Conservation (phyloP, 1,140 invertebrate species). For the Heliconius melpomene region DNA sequence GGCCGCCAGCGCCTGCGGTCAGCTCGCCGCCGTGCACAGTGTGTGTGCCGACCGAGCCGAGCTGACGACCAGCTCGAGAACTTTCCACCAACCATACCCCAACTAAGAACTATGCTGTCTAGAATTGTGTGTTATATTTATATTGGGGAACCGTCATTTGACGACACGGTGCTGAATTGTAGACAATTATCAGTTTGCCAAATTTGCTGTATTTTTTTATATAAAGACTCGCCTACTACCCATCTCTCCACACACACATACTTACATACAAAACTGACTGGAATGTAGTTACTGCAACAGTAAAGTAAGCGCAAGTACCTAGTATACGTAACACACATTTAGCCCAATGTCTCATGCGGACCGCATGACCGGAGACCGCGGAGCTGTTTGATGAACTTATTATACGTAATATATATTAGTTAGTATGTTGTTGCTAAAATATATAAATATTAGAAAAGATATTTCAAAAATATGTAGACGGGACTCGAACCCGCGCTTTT, state of each 20-base stretch:
- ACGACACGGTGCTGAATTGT: too few species aligned
- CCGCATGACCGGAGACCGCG: background rate
- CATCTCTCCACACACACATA: too few species aligned
- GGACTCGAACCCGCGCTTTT: too few species aligned
- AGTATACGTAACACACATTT: background rate
- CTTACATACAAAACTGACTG: too few species aligned
- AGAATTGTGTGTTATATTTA: too few species aligned
- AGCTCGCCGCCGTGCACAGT: constrained; percentile 29
- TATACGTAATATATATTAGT: background rate
- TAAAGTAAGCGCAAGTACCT: background rate
- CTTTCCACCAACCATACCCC: background rate
- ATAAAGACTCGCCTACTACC: too few species aligned
- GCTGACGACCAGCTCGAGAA: constrained; percentile 2
- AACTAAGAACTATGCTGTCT: background rate
- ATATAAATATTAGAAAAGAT: too few species aligned
- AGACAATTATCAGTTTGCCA: too few species aligned
- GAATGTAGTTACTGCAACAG: background rate
- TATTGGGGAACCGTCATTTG: too few species aligned
- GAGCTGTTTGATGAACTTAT: background rate
- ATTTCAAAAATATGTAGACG: too few species aligned
- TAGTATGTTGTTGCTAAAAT: too few species aligned
- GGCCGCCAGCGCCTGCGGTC: background rate
- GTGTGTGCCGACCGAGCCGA: constrained; percentile 23
- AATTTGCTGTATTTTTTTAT: too few species aligned
- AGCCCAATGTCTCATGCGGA: background rate